Evolutionary conservation across 2,888 invertebrate species (phyloP), one percentile per base, ranked within the genome.

Genomic region (Drosophila eohydei): DNA sequence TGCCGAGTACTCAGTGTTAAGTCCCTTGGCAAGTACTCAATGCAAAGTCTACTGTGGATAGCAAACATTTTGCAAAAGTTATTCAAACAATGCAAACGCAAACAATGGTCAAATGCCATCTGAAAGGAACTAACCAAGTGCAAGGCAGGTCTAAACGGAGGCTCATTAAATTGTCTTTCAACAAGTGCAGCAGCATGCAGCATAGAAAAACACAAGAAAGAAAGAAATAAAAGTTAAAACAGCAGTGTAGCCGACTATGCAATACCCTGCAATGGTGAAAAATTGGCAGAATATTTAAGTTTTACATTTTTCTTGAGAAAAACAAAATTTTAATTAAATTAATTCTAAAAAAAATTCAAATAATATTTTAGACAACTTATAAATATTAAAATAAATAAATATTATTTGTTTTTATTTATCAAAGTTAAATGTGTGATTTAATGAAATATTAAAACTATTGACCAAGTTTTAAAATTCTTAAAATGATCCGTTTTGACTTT

Each of bases 121-220:
- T 54, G 44, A 34, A 46, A 63, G 36, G 12, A 26, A 38, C 32
- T 28, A 30, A 4, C n/a, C 46, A 50, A 55, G 34, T 46, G 56
- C 52, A 46, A 12, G 21, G 28, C 26, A 16, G n/a, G 6, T 50
- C 48, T 50, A 26, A 40, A 43, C 50, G 11, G 14, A 26, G 36
- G 30, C 43, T 56, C 55, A 67, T 69, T 66, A 64, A 59, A 48
- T 62, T 62, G 40, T 4, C 65, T 43, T 14, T 55, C 58, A 63
- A 62, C 54, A 64, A 70, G 54, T 36, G 57, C 67, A 58, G 56
- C 67, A 52, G 56, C 74, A 54, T 55, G 1, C 9, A 26, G 8
- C 8, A 21, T 2, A 34, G 21, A 12, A 46, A 48, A 48, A 5
- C 9, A n/a, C 9, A 30, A 9, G 3, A 9, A 48, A 9, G 9